phyloP scores from a whole-genome alignment of 2,797 vertebrate species.

The Channallabes apus region DNA sequence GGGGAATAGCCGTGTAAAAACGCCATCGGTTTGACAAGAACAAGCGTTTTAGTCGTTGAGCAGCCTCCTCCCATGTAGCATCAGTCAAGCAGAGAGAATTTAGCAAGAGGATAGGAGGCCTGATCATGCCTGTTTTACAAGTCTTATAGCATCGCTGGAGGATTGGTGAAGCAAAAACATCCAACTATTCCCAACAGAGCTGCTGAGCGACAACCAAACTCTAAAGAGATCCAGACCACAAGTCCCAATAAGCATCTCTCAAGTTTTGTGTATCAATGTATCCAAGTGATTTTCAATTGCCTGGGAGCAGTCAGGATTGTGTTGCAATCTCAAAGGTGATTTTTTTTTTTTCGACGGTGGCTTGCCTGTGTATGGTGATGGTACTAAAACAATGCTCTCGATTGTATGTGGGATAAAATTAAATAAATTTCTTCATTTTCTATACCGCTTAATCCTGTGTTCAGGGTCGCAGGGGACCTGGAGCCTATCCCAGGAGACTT shows the following conservation, averaged over 20 bases:
- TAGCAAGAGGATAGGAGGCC: conserved; percentile 53
- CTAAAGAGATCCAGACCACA: conserved; percentile 25
- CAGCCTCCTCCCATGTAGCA: conserved; percentile 59
- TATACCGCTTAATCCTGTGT: too few relatives aligned
- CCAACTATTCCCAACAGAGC: conserved; percentile 23
- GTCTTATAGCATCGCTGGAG: conserved; percentile 54
- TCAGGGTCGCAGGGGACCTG: too few relatives aligned
- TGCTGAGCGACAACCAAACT: conserved; percentile 45
- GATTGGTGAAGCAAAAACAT: conserved; percentile 46
- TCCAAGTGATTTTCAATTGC: neutral
- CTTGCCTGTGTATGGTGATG: neutral
- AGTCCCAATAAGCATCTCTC: neutral
- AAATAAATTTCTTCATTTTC: too few relatives aligned
- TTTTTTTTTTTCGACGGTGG: neutral
- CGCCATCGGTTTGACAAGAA: conserved; percentile 60
- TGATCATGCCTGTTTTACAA: conserved; percentile 66
- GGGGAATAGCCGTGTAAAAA: conserved; percentile 57
- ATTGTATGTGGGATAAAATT: neutral
- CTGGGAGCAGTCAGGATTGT: neutral
- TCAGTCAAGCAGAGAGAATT: conserved; percentile 60
- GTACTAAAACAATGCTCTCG: neutral
- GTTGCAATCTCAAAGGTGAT: neutral
- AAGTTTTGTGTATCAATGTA: neutral
- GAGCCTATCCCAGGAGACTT: too few relatives aligned
- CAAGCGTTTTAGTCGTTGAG: conserved; percentile 62